Evolutionary conservation across 2,797 vertebrate species (phyloP), one percentile per base, ranked within the genome.

Genomic region (Trichosurus vulpecula): DNA sequence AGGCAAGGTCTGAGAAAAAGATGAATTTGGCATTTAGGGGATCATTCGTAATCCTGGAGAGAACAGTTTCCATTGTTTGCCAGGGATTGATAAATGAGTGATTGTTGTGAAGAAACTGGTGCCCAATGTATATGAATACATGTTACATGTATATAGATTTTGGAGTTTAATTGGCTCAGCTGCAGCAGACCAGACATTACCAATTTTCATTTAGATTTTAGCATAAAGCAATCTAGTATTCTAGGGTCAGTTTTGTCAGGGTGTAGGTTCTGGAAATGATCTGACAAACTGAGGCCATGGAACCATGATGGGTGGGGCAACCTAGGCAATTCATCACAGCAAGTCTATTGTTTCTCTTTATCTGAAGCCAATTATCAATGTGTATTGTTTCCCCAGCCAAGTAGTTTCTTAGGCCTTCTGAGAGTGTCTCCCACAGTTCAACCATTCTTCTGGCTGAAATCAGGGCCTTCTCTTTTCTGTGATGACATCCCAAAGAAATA

Each of bases 381-480:
- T 27, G 61, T 90, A 56, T 74, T 53, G 35, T 93, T 81, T 95
- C 56, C 19, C 92, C 74, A 91, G 94, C 91, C 95, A 52, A n/a
- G 19, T 58, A 31, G 90, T 95, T 94, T 96, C 92, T 93, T 95
- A 91, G 74, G 66, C 92, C 54, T 55, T 51, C 89, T 27, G 35
- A 52, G 91, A 16, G 27, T 16, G 87, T 96, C 94, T 87, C 91
- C 52, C 74, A 95, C 54, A 29, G 51, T 97, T 87, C 74, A 87
- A 51, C 22, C 9, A 27, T 87, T 87, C 74, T 87, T 87, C 41
- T 87, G 74, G 74, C 41, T 87, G 3, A 27, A 87, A 47, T 47
- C 31, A 87, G 74, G 22, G 41, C 41, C 41, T 87, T 74, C 92
- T 61, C 92, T 66, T 66, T 94, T 90, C 81, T 25, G 91, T 54